Evolutionary conservation across 2,888 invertebrate species (phyloP).

Genomic region (Cosmia pyralina): DNA sequence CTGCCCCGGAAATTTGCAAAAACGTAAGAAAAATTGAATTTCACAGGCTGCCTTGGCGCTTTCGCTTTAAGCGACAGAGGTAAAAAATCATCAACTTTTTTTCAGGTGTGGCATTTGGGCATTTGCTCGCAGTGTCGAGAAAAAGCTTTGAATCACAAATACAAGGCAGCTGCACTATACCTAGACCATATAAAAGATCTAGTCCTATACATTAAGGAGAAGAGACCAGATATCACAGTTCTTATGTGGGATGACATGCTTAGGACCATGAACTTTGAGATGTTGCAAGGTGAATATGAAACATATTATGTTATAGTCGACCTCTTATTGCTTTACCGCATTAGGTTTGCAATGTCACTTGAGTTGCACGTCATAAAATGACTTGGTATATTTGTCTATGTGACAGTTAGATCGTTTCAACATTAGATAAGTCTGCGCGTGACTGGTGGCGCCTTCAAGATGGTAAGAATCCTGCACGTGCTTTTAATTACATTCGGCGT

Average conservation of each 20-base stretch:
- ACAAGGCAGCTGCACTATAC: slow-evolving; percentile 91
- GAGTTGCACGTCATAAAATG: no score
- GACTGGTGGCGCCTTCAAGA: no score
- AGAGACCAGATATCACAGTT: slow-evolving; percentile 91
- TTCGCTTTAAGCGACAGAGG: background rate
- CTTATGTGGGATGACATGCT: slow-evolving; percentile 98
- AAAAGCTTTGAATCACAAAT: slow-evolving; percentile 83
- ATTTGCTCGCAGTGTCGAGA: slow-evolving; percentile 90
- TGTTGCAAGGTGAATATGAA: slow-evolving; percentile 88
- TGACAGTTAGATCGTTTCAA: no score
- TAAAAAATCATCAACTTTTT: background rate
- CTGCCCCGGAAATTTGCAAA: background rate
- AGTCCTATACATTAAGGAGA: slow-evolving; percentile 90
- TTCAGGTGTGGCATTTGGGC: slow-evolving; percentile 93
- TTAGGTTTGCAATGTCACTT: no score
- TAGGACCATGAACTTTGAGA: slow-evolving; percentile 89
- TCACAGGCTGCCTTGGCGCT: background rate
- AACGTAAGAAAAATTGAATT: background rate
- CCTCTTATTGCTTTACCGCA: no score
- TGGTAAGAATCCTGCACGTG: no score
- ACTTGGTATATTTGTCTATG: no score
- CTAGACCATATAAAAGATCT: slow-evolving; percentile 92
- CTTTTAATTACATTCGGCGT: no score
- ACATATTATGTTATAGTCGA: no score
- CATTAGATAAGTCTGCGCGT: no score